A percentile compares a stretch with the other conserved stretches of the same genome.
These are phyloP conservation scores for Tiliqua scincoides DNA, from an alignment of 2,113 vertebrate genomes.

Conservation along the genomic window DNA sequence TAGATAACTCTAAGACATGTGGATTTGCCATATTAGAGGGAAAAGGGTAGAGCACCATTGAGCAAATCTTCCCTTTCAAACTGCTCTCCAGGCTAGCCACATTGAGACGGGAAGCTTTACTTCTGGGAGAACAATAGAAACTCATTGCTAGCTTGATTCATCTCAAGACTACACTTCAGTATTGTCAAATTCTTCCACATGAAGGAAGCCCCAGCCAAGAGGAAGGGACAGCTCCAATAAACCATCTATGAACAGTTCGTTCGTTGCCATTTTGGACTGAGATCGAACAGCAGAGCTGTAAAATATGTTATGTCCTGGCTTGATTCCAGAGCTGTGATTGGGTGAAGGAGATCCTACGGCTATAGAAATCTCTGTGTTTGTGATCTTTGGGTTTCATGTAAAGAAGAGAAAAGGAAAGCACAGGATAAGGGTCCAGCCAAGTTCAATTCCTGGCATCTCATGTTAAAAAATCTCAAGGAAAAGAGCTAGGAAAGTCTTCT, in stretches of 20 bases:
- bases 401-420: neutral
- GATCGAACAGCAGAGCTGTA: neutral
- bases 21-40: neutral
- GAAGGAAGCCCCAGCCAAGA: neutral
- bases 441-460: too few relatives aligned
- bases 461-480: neutral
- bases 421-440: too few relatives aligned
- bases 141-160: constrained; percentile 4
- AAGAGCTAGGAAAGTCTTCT: neutral
- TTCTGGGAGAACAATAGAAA: neutral
- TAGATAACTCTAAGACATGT: neutral
- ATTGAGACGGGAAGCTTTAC: neutral
- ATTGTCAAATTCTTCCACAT: neutral
- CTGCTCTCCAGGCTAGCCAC: neutral
- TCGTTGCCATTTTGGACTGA: neutral
- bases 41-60: neutral
- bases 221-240: constrained; percentile 7
- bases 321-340: neutral
- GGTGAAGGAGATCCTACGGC: neutral
- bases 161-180: neutral
- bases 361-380: neutral
- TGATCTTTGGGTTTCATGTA: neutral
- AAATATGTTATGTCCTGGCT: neutral
- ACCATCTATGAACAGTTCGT: neutral
- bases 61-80: neutral